phyloP scores from a whole-genome alignment of 2,113 vertebrate genomes.

The Synodontis membranacea region DNA sequence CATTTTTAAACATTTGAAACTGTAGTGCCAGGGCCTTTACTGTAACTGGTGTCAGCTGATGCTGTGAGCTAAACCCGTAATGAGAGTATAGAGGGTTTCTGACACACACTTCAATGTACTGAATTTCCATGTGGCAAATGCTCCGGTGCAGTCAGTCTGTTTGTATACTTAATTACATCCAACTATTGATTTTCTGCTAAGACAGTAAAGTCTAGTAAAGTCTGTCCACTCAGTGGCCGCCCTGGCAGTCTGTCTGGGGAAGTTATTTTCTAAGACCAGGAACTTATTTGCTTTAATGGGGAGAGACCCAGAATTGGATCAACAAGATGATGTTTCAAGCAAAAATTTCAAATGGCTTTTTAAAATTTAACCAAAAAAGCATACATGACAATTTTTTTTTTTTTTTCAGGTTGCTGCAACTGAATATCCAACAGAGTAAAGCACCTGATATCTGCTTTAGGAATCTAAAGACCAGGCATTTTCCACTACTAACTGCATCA shows the following conservation, averaged over 20 bases:
- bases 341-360: background rate
- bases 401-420: background rate
- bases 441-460: background rate
- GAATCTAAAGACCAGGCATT: background rate
- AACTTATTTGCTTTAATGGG: background rate
- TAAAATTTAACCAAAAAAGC: background rate
- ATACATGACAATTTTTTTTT: background rate
- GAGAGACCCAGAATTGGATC: background rate
- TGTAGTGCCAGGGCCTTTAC: background rate
- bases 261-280: background rate
- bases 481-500: background rate
- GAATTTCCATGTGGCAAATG: background rate
- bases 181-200: constrained; percentile 30
- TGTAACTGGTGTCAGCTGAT: background rate
- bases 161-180: constrained; percentile 33
- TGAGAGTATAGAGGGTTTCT: background rate
- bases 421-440: background rate
- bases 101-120: background rate
- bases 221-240: background rate
- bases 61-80: background rate
- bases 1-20: background rate
- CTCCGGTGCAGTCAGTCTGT: constrained; percentile 28
- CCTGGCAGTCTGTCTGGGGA: background rate
- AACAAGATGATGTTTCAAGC: background rate
- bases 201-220: background rate